phyloP scores from a whole-genome alignment of 2,888 invertebrate genomes.

The Eristalinus sepulchralis region DNA sequence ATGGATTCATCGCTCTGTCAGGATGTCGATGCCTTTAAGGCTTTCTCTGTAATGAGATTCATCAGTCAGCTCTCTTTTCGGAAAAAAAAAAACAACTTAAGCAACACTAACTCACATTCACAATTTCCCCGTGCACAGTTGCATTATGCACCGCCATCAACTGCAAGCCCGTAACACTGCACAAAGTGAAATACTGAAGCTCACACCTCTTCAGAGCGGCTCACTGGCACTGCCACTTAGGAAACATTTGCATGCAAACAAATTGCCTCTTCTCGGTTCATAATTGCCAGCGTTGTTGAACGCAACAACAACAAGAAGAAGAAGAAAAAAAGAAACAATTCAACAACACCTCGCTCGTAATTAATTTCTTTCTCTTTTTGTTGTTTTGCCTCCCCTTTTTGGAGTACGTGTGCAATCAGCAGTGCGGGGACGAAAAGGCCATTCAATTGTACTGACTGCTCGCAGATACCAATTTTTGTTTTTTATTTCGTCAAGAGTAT shows the following conservation, averaged over 20 bases:
- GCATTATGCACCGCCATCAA: background rate
- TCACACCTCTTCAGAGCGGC: slow-evolving; percentile 7
- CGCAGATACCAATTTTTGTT: background rate
- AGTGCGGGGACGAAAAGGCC: background rate
- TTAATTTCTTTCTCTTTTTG: slow-evolving; percentile 13
- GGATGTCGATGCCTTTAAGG: background rate
- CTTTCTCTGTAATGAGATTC: too few species aligned
- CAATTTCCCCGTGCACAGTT: background rate
- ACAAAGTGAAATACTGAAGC: slow-evolving; percentile 9
- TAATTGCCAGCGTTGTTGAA: slow-evolving; percentile 36
- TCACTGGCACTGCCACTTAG: slow-evolving; percentile 46
- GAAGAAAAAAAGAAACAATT: too few species aligned
- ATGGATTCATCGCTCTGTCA: background rate
- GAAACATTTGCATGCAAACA: slow-evolving; percentile 60
- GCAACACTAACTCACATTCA: background rate
- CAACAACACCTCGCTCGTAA: slow-evolving; percentile 62
- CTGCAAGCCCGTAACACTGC: background rate
- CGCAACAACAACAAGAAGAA: too few species aligned
- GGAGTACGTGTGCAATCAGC: background rate
- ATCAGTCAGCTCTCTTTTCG: too few species aligned
- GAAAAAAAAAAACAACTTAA: too few species aligned
- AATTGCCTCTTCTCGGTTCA: slow-evolving; percentile 25
- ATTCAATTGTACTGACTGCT: background rate
- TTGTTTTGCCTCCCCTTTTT: background rate
- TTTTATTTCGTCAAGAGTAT: background rate